These are phyloP conservation scores for Aplodontia rufa DNA, from an alignment of 2,113 vertebrate genomes.

Conservation along the genomic window DNA sequence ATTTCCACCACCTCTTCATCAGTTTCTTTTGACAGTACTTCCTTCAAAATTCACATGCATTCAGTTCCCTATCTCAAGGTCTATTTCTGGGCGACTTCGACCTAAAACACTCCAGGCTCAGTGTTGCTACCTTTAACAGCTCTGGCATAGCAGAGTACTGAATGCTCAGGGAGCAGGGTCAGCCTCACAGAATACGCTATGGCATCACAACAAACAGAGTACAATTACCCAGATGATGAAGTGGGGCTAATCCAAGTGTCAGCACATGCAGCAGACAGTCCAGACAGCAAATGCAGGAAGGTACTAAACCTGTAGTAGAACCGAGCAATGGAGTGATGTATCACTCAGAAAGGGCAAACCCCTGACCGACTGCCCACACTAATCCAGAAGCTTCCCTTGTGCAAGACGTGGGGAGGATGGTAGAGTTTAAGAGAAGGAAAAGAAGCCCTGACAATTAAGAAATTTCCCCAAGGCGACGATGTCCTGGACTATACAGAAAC, in stretches of 20 bases:
- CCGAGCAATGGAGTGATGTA: neutral
- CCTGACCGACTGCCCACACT: neutral
- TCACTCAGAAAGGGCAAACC: neutral
- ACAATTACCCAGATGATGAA: neutral
- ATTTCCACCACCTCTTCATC: neutral
- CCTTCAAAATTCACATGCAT: neutral
- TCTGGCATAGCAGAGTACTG: accelerated
- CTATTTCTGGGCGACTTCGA: neutral
- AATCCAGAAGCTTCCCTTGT: neutral
- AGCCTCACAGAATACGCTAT: neutral
- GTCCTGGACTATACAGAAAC: neutral
- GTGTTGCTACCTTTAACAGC: too few species aligned
- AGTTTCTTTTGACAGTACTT: neutral
- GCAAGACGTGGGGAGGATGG: neutral
- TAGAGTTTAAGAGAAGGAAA: neutral
- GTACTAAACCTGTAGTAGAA: neutral
- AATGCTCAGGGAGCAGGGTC: too few species aligned
- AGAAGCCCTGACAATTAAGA: neutral
- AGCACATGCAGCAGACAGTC: too few species aligned
- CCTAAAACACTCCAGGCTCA: neutral
- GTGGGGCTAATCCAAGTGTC: neutral
- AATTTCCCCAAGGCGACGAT: neutral
- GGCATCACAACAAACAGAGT: too few species aligned
- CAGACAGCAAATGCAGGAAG: neutral
- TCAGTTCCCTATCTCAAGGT: neutral